A percentile compares a stretch with the other conserved stretches of the same genome.
Evolutionary conservation across 2,113 vertebrate genomes (phyloP).

Genomic region (Erythrocercus mccallii): DNA sequence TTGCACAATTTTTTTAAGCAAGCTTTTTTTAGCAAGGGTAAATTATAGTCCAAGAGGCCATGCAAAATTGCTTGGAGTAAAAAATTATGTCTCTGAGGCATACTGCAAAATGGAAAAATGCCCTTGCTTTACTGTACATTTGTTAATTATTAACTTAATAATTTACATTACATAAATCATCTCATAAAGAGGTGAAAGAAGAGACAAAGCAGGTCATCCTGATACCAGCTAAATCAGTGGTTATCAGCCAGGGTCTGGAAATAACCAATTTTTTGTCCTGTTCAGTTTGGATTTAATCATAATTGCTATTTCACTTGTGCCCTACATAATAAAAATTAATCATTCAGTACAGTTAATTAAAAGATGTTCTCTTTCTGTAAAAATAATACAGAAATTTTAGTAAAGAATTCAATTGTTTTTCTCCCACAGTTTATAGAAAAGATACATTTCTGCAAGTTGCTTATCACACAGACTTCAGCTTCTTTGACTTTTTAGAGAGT

Average conservation of each 20-base stretch:
- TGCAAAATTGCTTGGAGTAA: conserved; percentile 10
- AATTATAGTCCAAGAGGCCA: background rate
- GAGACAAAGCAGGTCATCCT: conserved; percentile 12
- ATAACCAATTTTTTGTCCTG: conserved; percentile 59
- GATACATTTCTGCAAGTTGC: background rate
- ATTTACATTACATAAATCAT: conserved; percentile 45
- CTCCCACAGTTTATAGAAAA: background rate
- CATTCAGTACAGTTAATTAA: conserved; percentile 4
- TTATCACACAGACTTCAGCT: background rate
- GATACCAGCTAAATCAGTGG: conserved; percentile 34
- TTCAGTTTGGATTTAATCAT: conserved; percentile 44
- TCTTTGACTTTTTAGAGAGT: background rate
- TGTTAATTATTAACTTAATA: conserved; percentile 57
- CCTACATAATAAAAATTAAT: conserved; percentile 49
- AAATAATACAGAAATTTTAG: conserved; percentile 3
- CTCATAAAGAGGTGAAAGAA: conserved; percentile 22
- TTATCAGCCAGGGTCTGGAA: conserved; percentile 22
- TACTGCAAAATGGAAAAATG: background rate
- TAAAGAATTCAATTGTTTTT: conserved; percentile 18
- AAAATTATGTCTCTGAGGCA: background rate
- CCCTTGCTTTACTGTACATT: background rate
- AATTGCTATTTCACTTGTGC: conserved; percentile 28
- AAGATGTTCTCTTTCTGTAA: background rate
- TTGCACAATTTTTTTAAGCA: background rate
- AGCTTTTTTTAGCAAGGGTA: background rate